phyloP scores from a whole-genome alignment of 2,113 vertebrate genomes.

The Xiphias gladius region DNA sequence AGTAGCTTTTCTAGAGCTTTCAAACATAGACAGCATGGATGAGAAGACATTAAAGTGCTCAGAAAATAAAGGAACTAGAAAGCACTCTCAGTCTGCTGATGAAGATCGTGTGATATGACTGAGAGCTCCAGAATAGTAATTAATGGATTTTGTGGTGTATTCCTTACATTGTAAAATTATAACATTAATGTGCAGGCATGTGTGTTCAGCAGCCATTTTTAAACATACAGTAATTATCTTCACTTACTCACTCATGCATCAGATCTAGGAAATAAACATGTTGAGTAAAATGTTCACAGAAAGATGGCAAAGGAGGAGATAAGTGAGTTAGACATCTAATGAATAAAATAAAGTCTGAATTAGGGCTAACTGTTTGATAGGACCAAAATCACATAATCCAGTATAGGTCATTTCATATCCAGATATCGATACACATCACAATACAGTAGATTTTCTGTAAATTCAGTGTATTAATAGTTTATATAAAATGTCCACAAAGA shows the following conservation, averaged over 20 bases:
- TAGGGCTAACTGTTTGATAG: too few relatives aligned
- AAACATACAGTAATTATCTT: background rate
- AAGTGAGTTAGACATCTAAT: slow-evolving; percentile 10
- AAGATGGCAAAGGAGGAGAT: background rate
- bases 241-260: background rate
- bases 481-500: too few relatives aligned
- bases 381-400: too few relatives aligned
- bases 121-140: background rate
- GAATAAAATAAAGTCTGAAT: slow-evolving; percentile 18
- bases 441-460: too few relatives aligned
- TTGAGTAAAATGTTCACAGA: background rate
- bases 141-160: too few relatives aligned
- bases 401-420: too few relatives aligned
- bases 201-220: background rate
- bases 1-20: background rate
- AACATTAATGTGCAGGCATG: background rate
- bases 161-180: too few relatives aligned
- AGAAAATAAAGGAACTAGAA: background rate
- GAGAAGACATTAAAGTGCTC: too few relatives aligned
- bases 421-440: too few relatives aligned
- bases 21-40: background rate
- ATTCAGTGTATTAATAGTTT: too few relatives aligned
- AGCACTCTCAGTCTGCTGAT: background rate
- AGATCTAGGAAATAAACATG: background rate
- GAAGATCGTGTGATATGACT: background rate